phyloP scores from a whole-genome alignment of 2,888 invertebrate species.

The Campoletis raptor region DNA sequence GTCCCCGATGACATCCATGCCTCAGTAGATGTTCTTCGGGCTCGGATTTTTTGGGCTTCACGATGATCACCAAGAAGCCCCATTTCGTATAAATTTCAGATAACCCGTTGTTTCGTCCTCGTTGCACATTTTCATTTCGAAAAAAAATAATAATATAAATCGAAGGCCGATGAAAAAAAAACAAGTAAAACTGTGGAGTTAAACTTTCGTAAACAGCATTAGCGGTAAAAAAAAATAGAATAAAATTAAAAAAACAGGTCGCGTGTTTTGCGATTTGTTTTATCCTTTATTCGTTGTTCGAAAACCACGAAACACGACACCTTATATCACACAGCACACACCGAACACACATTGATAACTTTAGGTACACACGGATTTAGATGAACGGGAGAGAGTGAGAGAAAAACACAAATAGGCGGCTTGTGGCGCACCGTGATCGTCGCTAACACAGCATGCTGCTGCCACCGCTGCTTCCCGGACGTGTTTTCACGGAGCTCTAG shows the following conservation, averaged over 20 bases:
- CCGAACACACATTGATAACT: conserved; percentile 15
- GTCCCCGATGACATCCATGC: conserved; percentile 84
- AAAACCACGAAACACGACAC: conserved; percentile 38
- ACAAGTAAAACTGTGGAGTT: neutral
- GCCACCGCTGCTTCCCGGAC: conserved; percentile 64
- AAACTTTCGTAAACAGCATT: neutral
- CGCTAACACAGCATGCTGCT: conserved; percentile 52
- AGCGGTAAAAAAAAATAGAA: neutral
- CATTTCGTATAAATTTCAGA: conserved; percentile 78
- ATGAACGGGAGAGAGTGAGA: neutral
- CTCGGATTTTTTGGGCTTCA: conserved; percentile 79
- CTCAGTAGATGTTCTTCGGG: conserved; percentile 79
- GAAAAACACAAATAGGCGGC: conserved; percentile 21
- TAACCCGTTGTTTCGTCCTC: conserved; percentile 53
- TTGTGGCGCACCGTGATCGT: conserved; percentile 35
- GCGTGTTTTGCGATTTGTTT: neutral
- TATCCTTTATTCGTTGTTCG: conserved; percentile 16
- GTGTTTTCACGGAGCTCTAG: conserved; percentile 64
- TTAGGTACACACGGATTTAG: conserved; percentile 3
- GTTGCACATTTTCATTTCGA: conserved; percentile 55
- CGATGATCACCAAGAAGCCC: conserved; percentile 74
- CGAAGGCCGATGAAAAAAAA: too few relatives aligned
- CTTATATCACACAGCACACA: conserved; percentile 20
- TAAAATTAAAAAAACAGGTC: neutral
- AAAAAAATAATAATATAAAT: neutral